These are phyloP conservation scores for Calameuta idolon DNA, from an alignment of 2,888 invertebrate species.

Conservation along the genomic window DNA sequence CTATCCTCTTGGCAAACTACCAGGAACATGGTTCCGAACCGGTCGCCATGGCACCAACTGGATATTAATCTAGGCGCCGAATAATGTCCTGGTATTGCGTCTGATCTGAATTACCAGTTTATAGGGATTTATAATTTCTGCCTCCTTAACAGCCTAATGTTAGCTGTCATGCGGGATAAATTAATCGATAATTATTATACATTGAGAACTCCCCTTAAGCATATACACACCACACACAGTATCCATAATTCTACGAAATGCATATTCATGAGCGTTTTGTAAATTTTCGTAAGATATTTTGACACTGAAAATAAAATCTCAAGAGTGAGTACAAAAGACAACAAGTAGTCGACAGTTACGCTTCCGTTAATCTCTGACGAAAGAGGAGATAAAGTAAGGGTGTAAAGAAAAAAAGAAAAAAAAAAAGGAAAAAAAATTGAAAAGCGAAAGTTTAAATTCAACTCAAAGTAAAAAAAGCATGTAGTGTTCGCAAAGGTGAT, in stretches of 20 bases:
- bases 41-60: constrained; percentile 47
- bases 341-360: background rate
- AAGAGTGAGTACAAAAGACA: background rate
- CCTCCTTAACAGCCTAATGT: background rate
- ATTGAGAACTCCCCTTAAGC: background rate
- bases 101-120: background rate
- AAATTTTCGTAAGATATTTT: background rate
- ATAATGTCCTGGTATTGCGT: constrained; percentile 40
- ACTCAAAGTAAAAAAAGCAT: background rate
- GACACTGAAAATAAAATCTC: background rate
- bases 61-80: constrained; percentile 56
- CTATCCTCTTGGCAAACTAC: constrained; percentile 53
- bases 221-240: background rate
- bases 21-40: constrained; percentile 49
- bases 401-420: background rate
- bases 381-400: background rate
- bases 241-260: background rate
- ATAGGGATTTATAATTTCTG: background rate
- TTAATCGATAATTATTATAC: background rate
- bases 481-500: background rate
- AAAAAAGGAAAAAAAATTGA: background rate
- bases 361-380: too few species aligned
- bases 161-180: background rate
- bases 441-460: background rate
- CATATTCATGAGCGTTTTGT: background rate